Conservation (phyloP, 2,113 vertebrate species). For the Hassar affinis region DNA sequence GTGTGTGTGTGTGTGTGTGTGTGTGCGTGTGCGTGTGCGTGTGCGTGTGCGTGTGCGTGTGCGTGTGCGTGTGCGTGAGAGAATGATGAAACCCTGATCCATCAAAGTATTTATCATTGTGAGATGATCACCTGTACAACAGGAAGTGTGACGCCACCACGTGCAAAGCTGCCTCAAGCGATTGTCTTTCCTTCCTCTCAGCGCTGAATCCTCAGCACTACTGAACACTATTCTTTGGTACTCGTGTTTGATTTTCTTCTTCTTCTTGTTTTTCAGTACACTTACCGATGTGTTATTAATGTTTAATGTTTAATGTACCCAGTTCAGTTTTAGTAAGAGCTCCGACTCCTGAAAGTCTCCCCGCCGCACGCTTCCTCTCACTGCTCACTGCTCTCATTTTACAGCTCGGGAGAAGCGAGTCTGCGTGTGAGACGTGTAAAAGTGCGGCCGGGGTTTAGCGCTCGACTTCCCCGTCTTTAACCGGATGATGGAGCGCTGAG, state of each 20-base stretch:
- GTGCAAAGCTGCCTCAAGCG: constrained; percentile 1
- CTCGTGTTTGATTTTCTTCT: not conserved
- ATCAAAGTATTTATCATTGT: constrained; percentile 24
- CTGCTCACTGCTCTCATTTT: not conserved
- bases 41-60: not conserved
- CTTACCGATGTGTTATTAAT: no score
- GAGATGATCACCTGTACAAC: constrained; percentile 30
- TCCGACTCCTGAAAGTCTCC: no score
- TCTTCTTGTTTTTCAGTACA: no score
- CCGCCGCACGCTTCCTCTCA: not conserved
- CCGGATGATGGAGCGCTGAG: not conserved
- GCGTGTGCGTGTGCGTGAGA: not conserved
- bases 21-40: no score
- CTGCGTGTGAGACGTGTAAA: not conserved
- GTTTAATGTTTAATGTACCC: no score
- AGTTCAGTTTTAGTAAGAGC: constrained; percentile 21
- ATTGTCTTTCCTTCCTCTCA: not conserved
- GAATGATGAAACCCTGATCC: constrained; percentile 9
- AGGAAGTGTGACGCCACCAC: not conserved
- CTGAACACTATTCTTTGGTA: no score
- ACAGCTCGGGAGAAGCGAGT: not conserved
- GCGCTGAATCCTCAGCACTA: no score
- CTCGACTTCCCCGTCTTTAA: not conserved
- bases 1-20: no score
- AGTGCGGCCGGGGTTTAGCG: not conserved